Percentiles rank a stretch among this genome's conserved stretches.
These are phyloP conservation scores for Sapajus apella DNA, from an alignment of 2,113 vertebrate species.

Conservation along the genomic window DNA sequence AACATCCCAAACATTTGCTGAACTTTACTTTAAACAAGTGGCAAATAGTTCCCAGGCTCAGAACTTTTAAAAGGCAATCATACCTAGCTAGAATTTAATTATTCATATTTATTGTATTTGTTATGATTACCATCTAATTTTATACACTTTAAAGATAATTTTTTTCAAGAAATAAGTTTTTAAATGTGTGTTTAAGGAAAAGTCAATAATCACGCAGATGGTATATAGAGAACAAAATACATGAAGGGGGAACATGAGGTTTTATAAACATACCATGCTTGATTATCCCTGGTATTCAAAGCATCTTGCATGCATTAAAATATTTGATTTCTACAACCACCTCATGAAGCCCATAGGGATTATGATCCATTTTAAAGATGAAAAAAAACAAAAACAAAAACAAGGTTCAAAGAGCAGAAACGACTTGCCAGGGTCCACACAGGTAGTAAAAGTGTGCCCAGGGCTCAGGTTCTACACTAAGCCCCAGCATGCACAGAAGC, in stretches of 20 bases:
- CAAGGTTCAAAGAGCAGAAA: neutral
- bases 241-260: neutral
- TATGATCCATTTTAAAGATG: neutral
- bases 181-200: neutral
- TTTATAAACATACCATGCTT: neutral
- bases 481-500: neutral
- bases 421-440: neutral
- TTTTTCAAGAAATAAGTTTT: slow-evolving; percentile 45
- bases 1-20: neutral
- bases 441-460: neutral
- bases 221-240: neutral
- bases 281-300: neutral
- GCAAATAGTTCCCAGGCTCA: neutral
- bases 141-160: neutral
- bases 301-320: neutral
- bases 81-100: neutral
- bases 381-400: neutral
- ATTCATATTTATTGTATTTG: neutral
- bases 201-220: neutral
- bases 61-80: neutral
- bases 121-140: neutral
- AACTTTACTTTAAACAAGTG: neutral
- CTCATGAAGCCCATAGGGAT: neutral
- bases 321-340: neutral
- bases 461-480: neutral